Evolutionary conservation across 64 coral and sea anemone genomes (phyloP).

Genomic region (Montipora cactus): DNA sequence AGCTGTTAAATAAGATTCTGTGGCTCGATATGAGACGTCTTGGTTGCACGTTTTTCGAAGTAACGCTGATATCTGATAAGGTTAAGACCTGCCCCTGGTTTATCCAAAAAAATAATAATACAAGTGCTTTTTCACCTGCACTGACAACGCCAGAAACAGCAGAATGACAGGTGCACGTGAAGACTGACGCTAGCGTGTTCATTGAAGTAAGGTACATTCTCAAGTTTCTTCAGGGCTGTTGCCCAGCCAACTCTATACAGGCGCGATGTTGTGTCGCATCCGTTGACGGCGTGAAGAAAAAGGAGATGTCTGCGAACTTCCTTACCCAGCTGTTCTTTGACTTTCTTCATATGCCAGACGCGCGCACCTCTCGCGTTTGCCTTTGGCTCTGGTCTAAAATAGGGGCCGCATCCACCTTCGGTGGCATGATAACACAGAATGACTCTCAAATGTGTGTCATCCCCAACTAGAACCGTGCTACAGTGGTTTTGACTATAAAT

Average conservation of each 20-base stretch:
- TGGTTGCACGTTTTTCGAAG: slow-evolving; percentile 46
- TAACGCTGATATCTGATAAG: slow-evolving; percentile 43
- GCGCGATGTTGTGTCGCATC: slow-evolving; percentile 56
- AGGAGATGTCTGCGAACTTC: not conserved
- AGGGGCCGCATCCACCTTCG: no score
- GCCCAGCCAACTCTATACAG: not conserved
- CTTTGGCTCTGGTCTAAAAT: no score
- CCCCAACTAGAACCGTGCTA: no score
- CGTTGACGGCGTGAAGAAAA: slow-evolving; percentile 34
- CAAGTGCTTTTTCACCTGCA: slow-evolving; percentile 59
- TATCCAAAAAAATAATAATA: slow-evolving; percentile 1
- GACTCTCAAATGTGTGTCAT: no score
- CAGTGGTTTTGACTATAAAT: no score
- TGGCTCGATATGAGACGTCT: slow-evolving; percentile 10
- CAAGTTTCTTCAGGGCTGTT: not conserved
- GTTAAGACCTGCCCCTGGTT: slow-evolving; percentile 32
- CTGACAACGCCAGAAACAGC: slow-evolving; percentile 16
- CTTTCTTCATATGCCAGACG: no score
- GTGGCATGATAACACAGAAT: no score
- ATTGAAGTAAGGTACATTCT: slow-evolving; percentile 15
- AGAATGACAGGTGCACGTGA: slow-evolving; percentile 15
- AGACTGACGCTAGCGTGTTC: slow-evolving; percentile 21
- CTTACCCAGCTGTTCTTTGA: no score
- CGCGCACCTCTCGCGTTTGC: no score
- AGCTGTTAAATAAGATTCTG: slow-evolving; percentile 9